These are phyloP conservation scores for Agonopterix alstromeriana DNA, from an alignment of 2,888 invertebrate species.

Conservation along the genomic window DNA sequence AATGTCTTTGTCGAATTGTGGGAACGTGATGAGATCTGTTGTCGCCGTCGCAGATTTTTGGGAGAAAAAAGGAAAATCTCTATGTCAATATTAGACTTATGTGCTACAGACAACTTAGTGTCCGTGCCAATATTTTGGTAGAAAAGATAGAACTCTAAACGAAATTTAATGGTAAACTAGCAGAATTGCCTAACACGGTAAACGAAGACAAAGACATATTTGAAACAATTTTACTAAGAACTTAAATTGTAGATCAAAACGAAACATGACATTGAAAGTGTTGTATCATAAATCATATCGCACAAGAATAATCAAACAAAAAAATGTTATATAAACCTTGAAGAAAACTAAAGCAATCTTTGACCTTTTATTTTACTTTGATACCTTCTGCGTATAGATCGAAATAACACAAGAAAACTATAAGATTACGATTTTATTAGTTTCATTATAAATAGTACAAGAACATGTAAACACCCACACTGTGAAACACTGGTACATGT, in stretches of 20 bases:
- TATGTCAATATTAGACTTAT: constrained; percentile 3
- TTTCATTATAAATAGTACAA: constrained; percentile 11
- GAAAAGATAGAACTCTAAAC: too few relatives aligned
- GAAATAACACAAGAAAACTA: constrained; percentile 1
- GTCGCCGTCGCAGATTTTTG: background rate
- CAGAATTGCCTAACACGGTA: too few relatives aligned
- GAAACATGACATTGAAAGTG: too few relatives aligned
- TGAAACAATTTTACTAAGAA: background rate
- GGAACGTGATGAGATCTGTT: constrained; percentile 15
- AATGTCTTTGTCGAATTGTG: constrained; percentile 31
- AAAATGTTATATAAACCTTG: background rate
- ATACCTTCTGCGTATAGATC: constrained; percentile 6
- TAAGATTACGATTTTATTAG: constrained; percentile 16
- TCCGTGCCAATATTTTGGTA: background rate
- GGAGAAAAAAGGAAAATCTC: background rate
- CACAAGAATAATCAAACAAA: too few relatives aligned
- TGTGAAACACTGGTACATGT: constrained; percentile 5
- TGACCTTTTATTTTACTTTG: background rate
- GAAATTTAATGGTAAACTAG: too few relatives aligned
- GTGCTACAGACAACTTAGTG: constrained; percentile 2
- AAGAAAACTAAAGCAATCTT: too few relatives aligned
- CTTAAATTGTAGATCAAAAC: background rate
- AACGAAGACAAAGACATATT: too few relatives aligned
- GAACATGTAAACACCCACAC: constrained; percentile 16
- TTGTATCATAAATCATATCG: too few relatives aligned